Evolutionary conservation across 2,113 vertebrate genomes (phyloP), one percentile per base, ranked within the genome.

Genomic region (Sinocyclocheilus rhinocerous): DNA sequence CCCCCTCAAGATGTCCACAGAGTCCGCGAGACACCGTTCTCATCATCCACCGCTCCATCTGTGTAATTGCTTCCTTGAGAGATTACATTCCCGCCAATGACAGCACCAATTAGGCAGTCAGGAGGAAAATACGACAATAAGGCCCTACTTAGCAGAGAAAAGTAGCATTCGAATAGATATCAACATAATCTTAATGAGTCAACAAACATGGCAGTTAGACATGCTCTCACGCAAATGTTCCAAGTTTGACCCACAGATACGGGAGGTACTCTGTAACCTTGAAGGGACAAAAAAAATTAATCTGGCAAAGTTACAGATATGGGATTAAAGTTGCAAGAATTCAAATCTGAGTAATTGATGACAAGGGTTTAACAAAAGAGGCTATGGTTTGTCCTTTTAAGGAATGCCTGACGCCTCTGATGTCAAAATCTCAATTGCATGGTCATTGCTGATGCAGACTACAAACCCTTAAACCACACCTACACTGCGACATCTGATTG

Each of bases 401-500:
- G 83, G 81, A 82, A 65, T 45, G 87, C 29, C 50, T 88, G 63
- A 73, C 69, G 76, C 75, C n/a, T 81, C 86, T 90, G 85, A 88
- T 90, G 87, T 90, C 92, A 92, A 91, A 89, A 89, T 76, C 78
- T 77, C 77, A 50, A 75, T 67, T 81, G 78, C 90, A 82, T 80
- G 86, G 91, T 87, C 87, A 82, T 82, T 73, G 76, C 57, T 81
- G 77, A 80, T 36, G 79, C 77, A 76, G 73, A 76, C 91, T 89
- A 90, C 87, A 91, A 90, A 90, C 87, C 69, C 84, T 69, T 85
- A 84, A 90, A 88, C 88, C 83, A 92, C 93, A 92, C 93, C 93
- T 92, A 94, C 94, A 92, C 91, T 87, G 81, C 83, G 84, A 90
- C 86, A 86, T 85, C 92, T 95, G 94, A 95, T 95, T 95, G 94